A percentile compares a stretch with the other conserved stretches of the same genome.
phyloP scores from a whole-genome alignment of 2,888 invertebrate genomes.

The Apamea crenata region DNA sequence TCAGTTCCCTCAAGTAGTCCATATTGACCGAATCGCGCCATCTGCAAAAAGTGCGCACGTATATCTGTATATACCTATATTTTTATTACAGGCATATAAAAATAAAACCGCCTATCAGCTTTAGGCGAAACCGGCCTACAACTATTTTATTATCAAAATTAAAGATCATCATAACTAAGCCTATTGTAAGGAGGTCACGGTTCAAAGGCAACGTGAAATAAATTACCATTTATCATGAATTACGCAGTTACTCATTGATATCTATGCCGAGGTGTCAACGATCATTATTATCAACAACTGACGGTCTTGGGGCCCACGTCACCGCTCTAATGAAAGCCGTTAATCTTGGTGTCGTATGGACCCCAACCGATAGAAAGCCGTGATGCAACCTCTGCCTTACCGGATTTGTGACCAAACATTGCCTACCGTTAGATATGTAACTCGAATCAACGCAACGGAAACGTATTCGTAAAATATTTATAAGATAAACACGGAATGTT shows the following conservation, averaged over 20 bases:
- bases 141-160: constrained; percentile 12
- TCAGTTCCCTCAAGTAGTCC: constrained; percentile 83
- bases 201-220: constrained; percentile 63
- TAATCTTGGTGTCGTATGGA: constrained; percentile 74
- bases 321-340: constrained; percentile 78
- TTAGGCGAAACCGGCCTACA: neutral
- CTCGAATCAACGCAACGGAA: constrained; percentile 51
- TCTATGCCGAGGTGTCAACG: constrained; percentile 65
- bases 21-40: constrained; percentile 86
- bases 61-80: neutral
- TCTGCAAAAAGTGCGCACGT: constrained; percentile 69
- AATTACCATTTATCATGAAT: constrained; percentile 67
- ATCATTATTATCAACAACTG: constrained; percentile 71
- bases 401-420: constrained; percentile 71
- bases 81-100: neutral
- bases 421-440: constrained; percentile 63
- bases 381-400: constrained; percentile 75
- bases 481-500: constrained; percentile 51
- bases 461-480: constrained; percentile 52
- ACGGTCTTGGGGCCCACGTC: constrained; percentile 65
- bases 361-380: constrained; percentile 78
- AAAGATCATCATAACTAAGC: constrained; percentile 38
- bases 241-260: constrained; percentile 63
- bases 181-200: constrained; percentile 45
- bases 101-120: neutral